Percentiles rank a stretch among this genome's conserved stretches.
Evolutionary conservation across 2,888 invertebrate species (phyloP).

Genomic region (Thymelicus acteon): DNA sequence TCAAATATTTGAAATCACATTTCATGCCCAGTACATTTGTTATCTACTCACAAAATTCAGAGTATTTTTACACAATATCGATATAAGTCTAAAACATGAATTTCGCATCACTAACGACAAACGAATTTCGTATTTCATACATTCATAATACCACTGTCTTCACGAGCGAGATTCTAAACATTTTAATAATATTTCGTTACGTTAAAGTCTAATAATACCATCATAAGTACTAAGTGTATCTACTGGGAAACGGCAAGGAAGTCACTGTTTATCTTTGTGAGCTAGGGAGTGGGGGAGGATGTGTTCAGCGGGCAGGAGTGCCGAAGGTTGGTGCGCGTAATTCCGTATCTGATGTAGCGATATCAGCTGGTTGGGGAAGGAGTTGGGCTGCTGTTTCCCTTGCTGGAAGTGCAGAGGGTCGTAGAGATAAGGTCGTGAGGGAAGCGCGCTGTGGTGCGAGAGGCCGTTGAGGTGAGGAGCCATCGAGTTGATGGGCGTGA

Average conservation of each 20-base stretch:
- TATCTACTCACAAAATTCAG: slow-evolving; percentile 75
- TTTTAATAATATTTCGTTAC: slow-evolving; percentile 74
- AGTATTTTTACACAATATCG: slow-evolving; percentile 76
- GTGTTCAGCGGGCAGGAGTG: slow-evolving; percentile 89
- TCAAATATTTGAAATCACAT: slow-evolving; percentile 63
- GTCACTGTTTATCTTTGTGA: slow-evolving; percentile 83
- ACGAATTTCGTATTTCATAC: slow-evolving; percentile 71
- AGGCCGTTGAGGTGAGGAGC: slow-evolving; percentile 90
- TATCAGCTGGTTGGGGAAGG: slow-evolving; percentile 96
- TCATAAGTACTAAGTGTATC: slow-evolving; percentile 77
- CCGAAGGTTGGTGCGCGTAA: slow-evolving; percentile 96
- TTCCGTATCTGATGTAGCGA: slow-evolving; percentile 98
- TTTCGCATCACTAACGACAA: slow-evolving; percentile 70
- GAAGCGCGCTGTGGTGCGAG: slow-evolving; percentile 87
- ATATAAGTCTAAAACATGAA: slow-evolving; percentile 78
- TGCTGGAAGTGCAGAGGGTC: slow-evolving; percentile 96
- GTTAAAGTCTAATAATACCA: slow-evolving; percentile 82
- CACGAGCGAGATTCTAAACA: slow-evolving; percentile 81
- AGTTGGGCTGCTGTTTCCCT: slow-evolving; percentile 85
- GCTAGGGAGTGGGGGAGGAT: slow-evolving; percentile 83
- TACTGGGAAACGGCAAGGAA: slow-evolving; percentile 61
- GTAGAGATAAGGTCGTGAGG: slow-evolving; percentile 94
- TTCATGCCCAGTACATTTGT: slow-evolving; percentile 69
- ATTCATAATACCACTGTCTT: slow-evolving; percentile 76
- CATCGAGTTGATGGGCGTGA: slow-evolving; percentile 97